phyloP scores from a whole-genome alignment of 2,797 vertebrate genomes.

The Chromis chromis region DNA sequence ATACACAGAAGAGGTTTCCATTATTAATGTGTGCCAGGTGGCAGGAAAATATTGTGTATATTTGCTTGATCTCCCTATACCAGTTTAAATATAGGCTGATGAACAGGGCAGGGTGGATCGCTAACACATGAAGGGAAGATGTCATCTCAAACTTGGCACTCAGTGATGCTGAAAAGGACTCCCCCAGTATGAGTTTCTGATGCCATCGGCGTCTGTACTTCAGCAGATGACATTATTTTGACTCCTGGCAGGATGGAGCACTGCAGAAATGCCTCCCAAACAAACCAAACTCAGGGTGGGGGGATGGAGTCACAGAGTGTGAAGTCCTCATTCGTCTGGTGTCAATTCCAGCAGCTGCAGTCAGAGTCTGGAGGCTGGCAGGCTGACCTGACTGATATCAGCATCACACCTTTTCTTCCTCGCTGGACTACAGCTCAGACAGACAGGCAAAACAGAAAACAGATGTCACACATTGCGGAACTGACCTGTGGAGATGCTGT shows the following conservation, averaged over 20 bases:
- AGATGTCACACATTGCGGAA: background rate
- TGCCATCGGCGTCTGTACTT: background rate
- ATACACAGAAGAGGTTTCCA: no score
- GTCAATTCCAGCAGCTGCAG: conserved; percentile 10
- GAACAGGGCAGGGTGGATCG: background rate
- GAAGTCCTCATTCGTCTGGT: conserved; percentile 3
- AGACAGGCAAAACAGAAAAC: background rate
- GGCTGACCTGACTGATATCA: conserved; percentile 15
- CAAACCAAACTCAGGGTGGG: background rate
- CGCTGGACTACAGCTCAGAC: conserved; percentile 1
- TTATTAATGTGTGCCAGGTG: background rate
- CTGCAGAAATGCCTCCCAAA: conserved; percentile 17
- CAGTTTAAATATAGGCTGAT: background rate
- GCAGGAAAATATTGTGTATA: background rate
- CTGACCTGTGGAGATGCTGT: background rate
- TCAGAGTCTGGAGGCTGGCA: conserved; percentile 14
- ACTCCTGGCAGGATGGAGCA: conserved; percentile 27
- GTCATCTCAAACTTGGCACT: conserved; percentile 1
- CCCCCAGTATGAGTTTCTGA: background rate
- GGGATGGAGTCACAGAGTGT: background rate
- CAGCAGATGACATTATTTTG: conserved; percentile 27
- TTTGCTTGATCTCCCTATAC: background rate
- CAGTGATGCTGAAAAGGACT: conserved; percentile 12
- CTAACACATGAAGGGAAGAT: background rate
- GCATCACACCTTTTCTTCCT: conserved; percentile 6